Evolutionary conservation across 2,888 invertebrate genomes (phyloP).

Genomic region (Germaria angustata): DNA sequence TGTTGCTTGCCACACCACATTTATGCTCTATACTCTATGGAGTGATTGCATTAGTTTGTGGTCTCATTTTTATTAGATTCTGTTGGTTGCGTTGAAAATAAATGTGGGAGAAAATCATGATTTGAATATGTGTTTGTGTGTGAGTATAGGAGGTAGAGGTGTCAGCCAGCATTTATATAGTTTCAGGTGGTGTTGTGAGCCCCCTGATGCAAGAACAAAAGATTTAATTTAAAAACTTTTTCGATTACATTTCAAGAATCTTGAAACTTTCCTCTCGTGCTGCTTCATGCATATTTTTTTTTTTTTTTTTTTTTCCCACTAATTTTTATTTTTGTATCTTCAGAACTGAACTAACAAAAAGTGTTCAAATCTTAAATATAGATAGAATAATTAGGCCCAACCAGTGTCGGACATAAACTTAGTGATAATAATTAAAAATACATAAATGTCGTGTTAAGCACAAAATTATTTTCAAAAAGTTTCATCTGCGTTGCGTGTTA

Average conservation of each 20-base stretch:
- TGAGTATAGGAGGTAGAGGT: not conserved
- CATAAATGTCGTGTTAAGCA: no score
- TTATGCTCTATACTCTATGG: conserved; percentile 11
- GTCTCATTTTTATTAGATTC: conserved; percentile 42
- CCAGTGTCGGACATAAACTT: no score
- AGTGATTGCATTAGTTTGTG: conserved; percentile 31
- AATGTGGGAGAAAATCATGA: not conserved
- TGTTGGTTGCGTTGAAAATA: conserved; percentile 16
- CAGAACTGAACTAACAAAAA: no score
- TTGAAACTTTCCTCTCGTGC: conserved; percentile 1
- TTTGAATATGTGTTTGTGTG: not conserved
- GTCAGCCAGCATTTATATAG: not conserved
- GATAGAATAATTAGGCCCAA: no score
- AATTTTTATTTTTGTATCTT: no score
- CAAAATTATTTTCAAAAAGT: no score
- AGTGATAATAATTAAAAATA: no score
- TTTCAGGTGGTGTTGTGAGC: conserved; percentile 20
- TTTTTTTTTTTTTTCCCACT: no score
- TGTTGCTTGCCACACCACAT: conserved; percentile 45
- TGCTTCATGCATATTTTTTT: conserved; percentile 27
- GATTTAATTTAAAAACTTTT: conserved; percentile 63
- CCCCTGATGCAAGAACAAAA: conserved; percentile 38
- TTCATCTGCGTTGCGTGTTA: no score
- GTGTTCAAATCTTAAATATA: no score
- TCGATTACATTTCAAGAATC: conserved; percentile 55